These are phyloP conservation scores for Cantharis flavilabris DNA, from an alignment of 2,888 invertebrate genomes.

Conservation along the genomic window DNA sequence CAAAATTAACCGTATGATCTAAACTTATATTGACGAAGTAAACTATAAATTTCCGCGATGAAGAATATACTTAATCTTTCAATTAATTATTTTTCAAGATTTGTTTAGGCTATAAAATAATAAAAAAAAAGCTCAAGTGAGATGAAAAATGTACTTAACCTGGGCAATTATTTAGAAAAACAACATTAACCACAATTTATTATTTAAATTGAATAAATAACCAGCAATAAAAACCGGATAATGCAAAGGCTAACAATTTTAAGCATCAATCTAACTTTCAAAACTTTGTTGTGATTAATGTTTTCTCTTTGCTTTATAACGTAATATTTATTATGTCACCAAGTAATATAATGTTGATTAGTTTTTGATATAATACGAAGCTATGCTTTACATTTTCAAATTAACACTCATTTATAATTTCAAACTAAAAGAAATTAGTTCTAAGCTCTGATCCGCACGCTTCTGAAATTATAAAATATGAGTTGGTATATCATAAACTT, in stretches of 20 bases:
- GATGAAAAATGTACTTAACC: not conserved
- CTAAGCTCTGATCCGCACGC: not conserved
- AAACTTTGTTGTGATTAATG: not conserved
- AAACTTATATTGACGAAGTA: no score
- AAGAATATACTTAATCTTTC: not conserved
- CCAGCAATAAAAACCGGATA: not conserved
- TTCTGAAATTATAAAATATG: no score
- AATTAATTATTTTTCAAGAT: not conserved
- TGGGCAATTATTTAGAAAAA: not conserved
- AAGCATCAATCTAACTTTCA: not conserved
- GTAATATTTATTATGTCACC: not conserved
- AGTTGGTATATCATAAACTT: no score
- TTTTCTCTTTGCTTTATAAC: not conserved
- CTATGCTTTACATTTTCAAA: not conserved
- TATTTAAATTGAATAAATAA: not conserved
- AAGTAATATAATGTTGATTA: not conserved
- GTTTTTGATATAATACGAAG: not conserved
- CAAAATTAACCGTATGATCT: no score
- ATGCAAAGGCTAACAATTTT: not conserved
- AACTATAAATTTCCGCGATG: not conserved
- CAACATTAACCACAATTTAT: not conserved
- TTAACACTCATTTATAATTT: not conserved
- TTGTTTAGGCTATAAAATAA: not conserved
- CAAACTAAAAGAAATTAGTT: not conserved
- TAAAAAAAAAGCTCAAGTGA: not conserved